Evolutionary conservation across 2,888 invertebrate genomes (phyloP).

Genomic region (Lasiommata megera): DNA sequence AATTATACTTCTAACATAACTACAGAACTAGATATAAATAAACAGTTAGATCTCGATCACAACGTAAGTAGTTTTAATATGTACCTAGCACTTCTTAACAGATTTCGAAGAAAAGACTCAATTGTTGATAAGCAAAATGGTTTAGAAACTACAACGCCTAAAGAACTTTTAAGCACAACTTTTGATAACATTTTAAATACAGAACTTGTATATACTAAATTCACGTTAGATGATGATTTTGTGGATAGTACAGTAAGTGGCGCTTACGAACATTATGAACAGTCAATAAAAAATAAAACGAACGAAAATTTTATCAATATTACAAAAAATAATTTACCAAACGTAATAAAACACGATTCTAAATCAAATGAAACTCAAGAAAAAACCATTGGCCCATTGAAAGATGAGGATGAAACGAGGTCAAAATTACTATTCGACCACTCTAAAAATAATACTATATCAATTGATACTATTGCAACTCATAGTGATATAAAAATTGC

Average conservation of each 20-base stretch:
- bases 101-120: constrained; percentile 65
- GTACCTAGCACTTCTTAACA: constrained; percentile 56
- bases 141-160: constrained; percentile 30
- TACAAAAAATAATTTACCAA: background rate
- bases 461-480: background rate
- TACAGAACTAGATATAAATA: background rate
- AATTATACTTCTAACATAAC: background rate
- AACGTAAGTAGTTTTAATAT: constrained; percentile 35
- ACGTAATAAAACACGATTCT: background rate
- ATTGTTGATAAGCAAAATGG: constrained; percentile 33
- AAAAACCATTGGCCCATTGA: background rate
- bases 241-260: constrained; percentile 6
- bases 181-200: constrained; percentile 4
- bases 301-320: background rate
- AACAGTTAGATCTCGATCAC: constrained; percentile 1
- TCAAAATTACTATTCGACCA: background rate
- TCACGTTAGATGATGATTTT: constrained; percentile 4
- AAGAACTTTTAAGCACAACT: constrained; percentile 26
- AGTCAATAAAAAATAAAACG: background rate
- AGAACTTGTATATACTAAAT: constrained; percentile 1
- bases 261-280: background rate
- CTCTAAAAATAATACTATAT: background rate
- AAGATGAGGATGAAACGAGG: background rate
- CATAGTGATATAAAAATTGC: background rate
- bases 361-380: background rate